Base-by-base conservation (phyloP, 2,888 invertebrate species). In the Drosophila emarginata region DNA sequence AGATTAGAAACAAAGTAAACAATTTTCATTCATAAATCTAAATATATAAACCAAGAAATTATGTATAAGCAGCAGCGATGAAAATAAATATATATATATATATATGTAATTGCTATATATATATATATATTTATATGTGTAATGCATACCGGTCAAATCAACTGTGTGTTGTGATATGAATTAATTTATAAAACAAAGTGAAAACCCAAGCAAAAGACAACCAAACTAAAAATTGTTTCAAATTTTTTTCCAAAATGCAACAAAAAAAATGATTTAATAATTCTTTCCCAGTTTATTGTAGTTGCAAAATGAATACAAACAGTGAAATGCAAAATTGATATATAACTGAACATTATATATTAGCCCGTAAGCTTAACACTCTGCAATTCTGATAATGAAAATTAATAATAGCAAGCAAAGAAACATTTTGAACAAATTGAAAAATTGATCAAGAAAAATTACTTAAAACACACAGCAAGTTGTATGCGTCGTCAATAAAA, bases 101-200 rank as follows among this genome's bases (percentile, higher is more conserved):
- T 72, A 56, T 71, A 61, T 70, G 60, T 70, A 51, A 69, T 54
- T 39, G 61, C 57, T 51, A 45, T 66, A 78, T 54, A 60, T 51
- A 45, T 66, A 78, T 54, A 63, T 67, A 62, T 40, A 62, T 51
- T 45, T 63, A 58, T 70, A 61, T 68, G 59, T 69, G 40, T 39
- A 77, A 66, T 67, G 66, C 61, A 80, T 75, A 62, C 72, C 79
- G 82, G 79, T 74, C 76, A 72, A 87, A 84, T 84, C 87, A 84
- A 85, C 87, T 85, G 88, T 82, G 88, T 85, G 85, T 85, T 85
- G 85, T 85, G 85, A 85, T 85, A 85, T 80, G 76, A 82, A 85
- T 72, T 88, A 87, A 87, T 88, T 87, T 82, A 88, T 77, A 84
- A 79, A 68, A 21, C 23, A 54, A 60, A 61, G 67, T 40, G 68